phyloP scores from a whole-genome alignment of 2,113 vertebrate genomes.

The Anhinga anhinga region DNA sequence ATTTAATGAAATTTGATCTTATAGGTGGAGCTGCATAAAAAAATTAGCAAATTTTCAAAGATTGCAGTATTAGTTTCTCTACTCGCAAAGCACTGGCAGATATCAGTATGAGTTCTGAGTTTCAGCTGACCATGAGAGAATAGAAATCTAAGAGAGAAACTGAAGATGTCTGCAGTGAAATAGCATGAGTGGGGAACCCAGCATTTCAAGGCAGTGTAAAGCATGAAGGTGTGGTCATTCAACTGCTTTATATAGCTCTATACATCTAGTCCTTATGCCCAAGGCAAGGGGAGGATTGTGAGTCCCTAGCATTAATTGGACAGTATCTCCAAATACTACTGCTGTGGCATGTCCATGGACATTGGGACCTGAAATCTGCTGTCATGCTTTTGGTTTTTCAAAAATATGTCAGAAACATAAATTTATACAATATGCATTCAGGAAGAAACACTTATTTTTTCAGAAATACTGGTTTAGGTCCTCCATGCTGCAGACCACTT shows the following conservation, averaged over 20 bases:
- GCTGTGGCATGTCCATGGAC: not conserved
- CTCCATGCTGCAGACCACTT: not conserved
- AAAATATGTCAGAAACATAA: not conserved
- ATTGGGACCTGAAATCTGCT: not conserved
- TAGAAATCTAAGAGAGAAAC: not conserved
- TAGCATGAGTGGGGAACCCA: accelerated
- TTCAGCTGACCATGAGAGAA: accelerated
- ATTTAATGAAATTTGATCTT: not conserved
- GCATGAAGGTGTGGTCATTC: not conserved
- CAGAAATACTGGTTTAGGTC: not conserved
- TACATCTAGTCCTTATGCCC: not conserved
- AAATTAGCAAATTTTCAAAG: not conserved
- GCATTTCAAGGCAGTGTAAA: not conserved
- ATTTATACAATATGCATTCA: not conserved
- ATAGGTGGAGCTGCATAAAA: not conserved
- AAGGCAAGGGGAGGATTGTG: not conserved
- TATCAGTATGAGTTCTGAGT: not conserved
- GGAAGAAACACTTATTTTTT: not conserved
- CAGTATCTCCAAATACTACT: not conserved
- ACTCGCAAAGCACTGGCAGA: not conserved
- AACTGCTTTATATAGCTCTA: not conserved
- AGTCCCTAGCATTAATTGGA: not conserved
- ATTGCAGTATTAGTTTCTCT: not conserved
- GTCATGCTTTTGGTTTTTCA: not conserved
- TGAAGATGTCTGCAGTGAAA: not conserved